Evolutionary conservation across 1,140 invertebrate species (phyloP).

Genomic region (Spodoptera litura): DNA sequence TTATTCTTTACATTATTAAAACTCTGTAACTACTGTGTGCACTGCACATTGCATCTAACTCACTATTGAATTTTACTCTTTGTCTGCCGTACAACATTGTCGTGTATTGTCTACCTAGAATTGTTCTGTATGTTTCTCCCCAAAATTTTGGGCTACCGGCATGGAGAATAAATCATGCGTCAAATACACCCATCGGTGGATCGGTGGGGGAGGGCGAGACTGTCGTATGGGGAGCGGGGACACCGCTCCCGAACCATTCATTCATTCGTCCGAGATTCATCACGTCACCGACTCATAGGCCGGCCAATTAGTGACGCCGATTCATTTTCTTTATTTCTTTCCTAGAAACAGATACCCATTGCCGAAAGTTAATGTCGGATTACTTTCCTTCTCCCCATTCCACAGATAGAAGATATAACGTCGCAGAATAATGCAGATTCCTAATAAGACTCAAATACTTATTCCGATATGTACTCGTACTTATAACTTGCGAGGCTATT

Average conservation of each 20-base stretch:
- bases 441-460: neutral
- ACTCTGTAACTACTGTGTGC: no score
- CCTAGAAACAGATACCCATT: conserved; percentile 39
- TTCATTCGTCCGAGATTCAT: conserved; percentile 65
- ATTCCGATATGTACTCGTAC: neutral
- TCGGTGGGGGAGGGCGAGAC: conserved; percentile 55
- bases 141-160: conserved; percentile 42
- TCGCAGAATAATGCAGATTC: neutral
- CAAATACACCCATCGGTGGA: conserved; percentile 63
- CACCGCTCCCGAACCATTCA: conserved; percentile 59
- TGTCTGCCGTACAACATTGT: conserved; percentile 6
- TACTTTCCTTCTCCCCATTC: conserved; percentile 21
- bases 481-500: neutral
- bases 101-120: conserved; percentile 20
- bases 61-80: neutral
- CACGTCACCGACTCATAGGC: conserved; percentile 62
- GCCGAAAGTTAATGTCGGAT: conserved; percentile 41
- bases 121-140: conserved; percentile 52
- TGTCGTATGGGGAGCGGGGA: conserved; percentile 58
- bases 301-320: conserved; percentile 62
- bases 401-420: conserved; percentile 1
- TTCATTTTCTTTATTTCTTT: conserved; percentile 60
- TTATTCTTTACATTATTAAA: conserved; percentile 12
- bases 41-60: neutral
- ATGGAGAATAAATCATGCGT: conserved; percentile 67